Conservation (phyloP, 2,113 vertebrate species). For the Tupaia tana region DNA sequence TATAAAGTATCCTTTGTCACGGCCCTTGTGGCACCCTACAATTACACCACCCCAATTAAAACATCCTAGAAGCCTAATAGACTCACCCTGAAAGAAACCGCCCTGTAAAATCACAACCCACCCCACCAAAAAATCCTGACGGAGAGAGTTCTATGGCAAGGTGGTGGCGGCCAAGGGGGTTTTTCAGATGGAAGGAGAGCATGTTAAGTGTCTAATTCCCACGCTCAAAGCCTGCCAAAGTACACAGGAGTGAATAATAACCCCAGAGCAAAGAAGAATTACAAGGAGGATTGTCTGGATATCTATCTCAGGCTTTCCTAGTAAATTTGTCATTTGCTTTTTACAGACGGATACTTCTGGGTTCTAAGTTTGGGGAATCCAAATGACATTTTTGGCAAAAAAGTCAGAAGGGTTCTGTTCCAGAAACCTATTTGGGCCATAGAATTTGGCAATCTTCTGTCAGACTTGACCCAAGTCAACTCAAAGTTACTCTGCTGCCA, state of each 20-base stretch:
- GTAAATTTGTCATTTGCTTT: not conserved
- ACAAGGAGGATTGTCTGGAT: not conserved
- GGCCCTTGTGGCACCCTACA: constrained; percentile 7
- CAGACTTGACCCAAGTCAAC: not conserved
- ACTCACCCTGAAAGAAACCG: constrained; percentile 37
- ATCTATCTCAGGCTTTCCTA: not conserved
- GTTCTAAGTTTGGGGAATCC: not conserved
- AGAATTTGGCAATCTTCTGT: not conserved
- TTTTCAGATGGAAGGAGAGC: constrained; percentile 40
- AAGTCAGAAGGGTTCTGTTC: constrained; percentile 10
- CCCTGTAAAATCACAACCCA: constrained; percentile 15
- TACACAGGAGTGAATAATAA: not conserved
- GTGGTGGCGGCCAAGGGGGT: not conserved
- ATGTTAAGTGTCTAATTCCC: constrained; percentile 35
- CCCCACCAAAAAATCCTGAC: constrained; percentile 7
- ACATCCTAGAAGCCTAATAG: constrained; percentile 65
- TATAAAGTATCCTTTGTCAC: constrained; percentile 54
- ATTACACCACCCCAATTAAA: constrained; percentile 60
- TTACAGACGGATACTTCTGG: not conserved
- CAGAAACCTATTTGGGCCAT: not conserved
- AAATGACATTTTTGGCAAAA: not conserved
- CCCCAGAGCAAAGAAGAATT: not conserved
- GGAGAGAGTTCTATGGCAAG: not conserved
- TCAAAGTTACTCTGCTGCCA: not conserved
- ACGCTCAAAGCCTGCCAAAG: not conserved